Evolutionary conservation across 2,888 invertebrate genomes (phyloP), one percentile per base, ranked within the genome.

Genomic region (Drosophila mimica): DNA sequence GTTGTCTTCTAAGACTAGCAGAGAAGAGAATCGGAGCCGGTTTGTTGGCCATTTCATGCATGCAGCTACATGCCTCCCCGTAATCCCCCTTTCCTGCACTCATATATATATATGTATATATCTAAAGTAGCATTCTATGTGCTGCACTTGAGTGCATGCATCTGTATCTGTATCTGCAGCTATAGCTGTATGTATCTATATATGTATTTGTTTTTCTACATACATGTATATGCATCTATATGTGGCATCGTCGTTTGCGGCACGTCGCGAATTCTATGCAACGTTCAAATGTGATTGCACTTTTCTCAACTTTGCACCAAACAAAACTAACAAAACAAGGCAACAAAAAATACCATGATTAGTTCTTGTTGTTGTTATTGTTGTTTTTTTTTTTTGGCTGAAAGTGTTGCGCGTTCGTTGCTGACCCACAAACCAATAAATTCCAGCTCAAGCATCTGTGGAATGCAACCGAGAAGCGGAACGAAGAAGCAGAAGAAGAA

Each of bases 381-480:
- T 38, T 74, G 70, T 54, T 58, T 56, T 67, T 31, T 52, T 59
- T 58, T 56, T 67, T 31, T 52, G 58, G 68, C 78, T 59, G 82
- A 79, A 79, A 82, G 78, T 79, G 82, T 79, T 79, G 78, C 78
- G 62, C 71, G 59, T 58, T 68, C 71, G 48, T 49, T 71, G 79
- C 70, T 88, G 87, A 87, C 87, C 87, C 90, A 87, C 89, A 87
- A 87, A 91, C 83, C 90, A 88, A 86, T 86, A 86, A 91, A 91
- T 86, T 86, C 91, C 86, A 89, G 88, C 85, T 71, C 75, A 76
- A 89, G 68, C 75, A 89, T 90, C 79, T 76, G 34, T 52, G 79
- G 91, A 86, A 86, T 86, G 90, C 82, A 70, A 54, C 61, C 60
- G 56, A 70, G 38, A 73, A 63, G 48, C n/a, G 51, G 43, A 54